Evolutionary conservation across 2,113 vertebrate species (phyloP).

Genomic region (Todiramphus chloris): DNA sequence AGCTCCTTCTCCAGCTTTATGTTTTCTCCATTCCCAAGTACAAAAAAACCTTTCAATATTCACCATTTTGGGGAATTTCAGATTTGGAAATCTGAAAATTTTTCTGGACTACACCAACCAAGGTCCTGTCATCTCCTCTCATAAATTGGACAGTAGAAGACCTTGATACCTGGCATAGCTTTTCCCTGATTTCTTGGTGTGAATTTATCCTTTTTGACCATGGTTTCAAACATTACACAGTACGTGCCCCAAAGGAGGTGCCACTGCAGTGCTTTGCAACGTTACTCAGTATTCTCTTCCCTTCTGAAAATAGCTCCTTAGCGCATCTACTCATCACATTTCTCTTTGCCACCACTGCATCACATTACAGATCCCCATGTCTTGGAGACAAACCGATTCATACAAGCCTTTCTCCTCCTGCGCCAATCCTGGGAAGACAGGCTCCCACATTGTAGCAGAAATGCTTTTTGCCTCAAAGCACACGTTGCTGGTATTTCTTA

Average conservation of each 20-base stretch:
- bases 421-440: fast-evolving
- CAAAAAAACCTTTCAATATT: not conserved
- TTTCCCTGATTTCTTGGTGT: fast-evolving
- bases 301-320: constrained; percentile 52
- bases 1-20: not conserved
- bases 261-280: not conserved
- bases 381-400: not conserved
- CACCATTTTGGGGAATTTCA: not conserved
- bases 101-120: not conserved
- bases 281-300: not conserved
- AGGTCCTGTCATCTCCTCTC: not conserved
- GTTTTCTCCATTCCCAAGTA: not conserved
- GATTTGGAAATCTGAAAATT: not conserved
- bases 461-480: not conserved
- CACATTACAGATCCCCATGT: not conserved
- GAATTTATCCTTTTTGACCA: not conserved
- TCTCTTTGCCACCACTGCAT: not conserved
- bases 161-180: not conserved
- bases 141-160: not conserved
- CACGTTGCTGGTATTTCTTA: not conserved
- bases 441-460: not conserved
- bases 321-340: not conserved
- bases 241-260: not conserved
- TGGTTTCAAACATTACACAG: not conserved
- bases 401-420: not conserved